A percentile compares a stretch with the other conserved stretches of the same genome.
phyloP scores from a whole-genome alignment of 1,140 invertebrate species.

The Copidosoma floridanum region DNA sequence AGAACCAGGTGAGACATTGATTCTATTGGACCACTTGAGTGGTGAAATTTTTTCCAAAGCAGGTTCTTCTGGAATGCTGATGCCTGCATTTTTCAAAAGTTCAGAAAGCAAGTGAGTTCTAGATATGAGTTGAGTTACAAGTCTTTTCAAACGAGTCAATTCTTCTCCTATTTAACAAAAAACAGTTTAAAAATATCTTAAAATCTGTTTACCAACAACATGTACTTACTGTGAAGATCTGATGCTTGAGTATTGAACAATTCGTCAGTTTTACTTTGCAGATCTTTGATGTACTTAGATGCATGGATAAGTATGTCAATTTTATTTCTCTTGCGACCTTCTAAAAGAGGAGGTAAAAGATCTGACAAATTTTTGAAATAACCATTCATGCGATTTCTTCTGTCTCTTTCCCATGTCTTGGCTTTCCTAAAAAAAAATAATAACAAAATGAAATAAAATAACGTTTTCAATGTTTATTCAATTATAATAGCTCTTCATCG shows the following conservation, averaged over 20 bases:
- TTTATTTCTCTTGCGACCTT: conserved; percentile 55
- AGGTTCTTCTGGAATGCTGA: conserved; percentile 52
- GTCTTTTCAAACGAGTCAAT: conserved; percentile 49
- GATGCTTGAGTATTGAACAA: conserved; percentile 48
- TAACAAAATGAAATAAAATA: too few species aligned
- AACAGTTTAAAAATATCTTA: not conserved
- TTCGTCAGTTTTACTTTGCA: conserved; percentile 52
- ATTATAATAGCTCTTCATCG: too few species aligned
- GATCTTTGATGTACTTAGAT: conserved; percentile 55
- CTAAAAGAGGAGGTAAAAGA: conserved; percentile 55
- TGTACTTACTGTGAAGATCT: conserved; percentile 47
- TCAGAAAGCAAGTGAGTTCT: conserved; percentile 50
- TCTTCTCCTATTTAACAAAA: conserved; percentile 47
- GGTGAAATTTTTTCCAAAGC: conserved; percentile 55
- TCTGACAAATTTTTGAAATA: conserved; percentile 55
- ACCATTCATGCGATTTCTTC: conserved; percentile 56
- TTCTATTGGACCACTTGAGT: conserved; percentile 55
- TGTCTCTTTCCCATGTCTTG: conserved; percentile 59
- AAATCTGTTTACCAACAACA: not conserved
- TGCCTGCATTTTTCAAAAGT: conserved; percentile 52
- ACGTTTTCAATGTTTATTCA: too few species aligned
- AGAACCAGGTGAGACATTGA: conserved; percentile 46
- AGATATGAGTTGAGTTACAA: conserved; percentile 48
- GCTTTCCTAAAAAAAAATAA: conserved; percentile 47
- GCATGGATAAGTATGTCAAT: conserved; percentile 56